Conservation (phyloP, 2,113 vertebrate genomes). For the Nipponia nippon region DNA sequence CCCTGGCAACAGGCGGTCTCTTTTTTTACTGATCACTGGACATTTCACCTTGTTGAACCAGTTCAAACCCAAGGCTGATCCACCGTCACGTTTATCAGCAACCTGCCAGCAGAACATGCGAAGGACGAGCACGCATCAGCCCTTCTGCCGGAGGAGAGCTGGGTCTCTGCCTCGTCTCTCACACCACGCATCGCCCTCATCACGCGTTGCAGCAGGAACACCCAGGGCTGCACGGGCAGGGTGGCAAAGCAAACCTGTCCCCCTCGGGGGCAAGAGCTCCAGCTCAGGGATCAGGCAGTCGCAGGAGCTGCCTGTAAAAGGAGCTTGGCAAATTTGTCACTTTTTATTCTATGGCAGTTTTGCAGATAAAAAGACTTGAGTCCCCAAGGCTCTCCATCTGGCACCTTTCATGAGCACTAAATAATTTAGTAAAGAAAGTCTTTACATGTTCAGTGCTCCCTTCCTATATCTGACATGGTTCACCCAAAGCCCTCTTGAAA, state of each 20-base stretch:
- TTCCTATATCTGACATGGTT: not conserved
- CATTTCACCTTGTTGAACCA: not conserved
- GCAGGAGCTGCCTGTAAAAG: not conserved
- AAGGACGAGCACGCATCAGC: not conserved
- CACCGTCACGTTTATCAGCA: not conserved
- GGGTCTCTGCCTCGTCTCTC: not conserved
- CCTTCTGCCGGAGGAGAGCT: not conserved
- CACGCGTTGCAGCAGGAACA: accelerated
- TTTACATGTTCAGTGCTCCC: not conserved
- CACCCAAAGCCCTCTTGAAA: not conserved
- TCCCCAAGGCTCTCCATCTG: constrained; percentile 4
- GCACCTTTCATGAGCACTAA: not conserved
- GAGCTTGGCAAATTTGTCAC: not conserved
- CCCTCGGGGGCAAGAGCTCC: not conserved
- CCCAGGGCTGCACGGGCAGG: not conserved
- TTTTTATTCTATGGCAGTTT: not conserved
- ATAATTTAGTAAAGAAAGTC: constrained; percentile 31
- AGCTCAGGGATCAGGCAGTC: not conserved
- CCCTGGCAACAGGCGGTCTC: accelerated
- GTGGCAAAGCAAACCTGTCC: not conserved
- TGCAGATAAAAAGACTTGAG: not conserved
- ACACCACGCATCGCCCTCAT: accelerated
- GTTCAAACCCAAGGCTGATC: not conserved
- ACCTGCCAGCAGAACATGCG: not conserved
- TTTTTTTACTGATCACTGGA: not conserved